Evolutionary conservation across 2,797 vertebrate species (phyloP).

Genomic region (Microchirus variegatus): DNA sequence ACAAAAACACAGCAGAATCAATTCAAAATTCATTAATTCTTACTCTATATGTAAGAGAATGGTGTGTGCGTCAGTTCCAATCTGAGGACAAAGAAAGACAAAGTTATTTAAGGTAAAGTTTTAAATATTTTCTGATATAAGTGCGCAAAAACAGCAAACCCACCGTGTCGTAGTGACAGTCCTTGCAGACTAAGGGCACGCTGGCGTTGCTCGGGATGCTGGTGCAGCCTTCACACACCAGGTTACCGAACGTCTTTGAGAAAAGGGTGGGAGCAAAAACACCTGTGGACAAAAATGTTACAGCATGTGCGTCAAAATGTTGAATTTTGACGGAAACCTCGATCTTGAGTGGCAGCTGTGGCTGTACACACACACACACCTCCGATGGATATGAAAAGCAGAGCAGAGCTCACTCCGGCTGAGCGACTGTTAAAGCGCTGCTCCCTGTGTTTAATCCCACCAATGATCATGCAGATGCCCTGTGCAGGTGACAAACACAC

Average conservation of each 20-base stretch:
- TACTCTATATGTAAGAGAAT: conserved; percentile 81
- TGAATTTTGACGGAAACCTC: no score
- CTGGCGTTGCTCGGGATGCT: conserved; percentile 73
- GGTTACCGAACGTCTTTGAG: conserved; percentile 89
- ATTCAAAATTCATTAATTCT: conserved; percentile 50
- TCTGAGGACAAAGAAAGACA: conserved; percentile 50
- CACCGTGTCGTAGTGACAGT: conserved; percentile 89
- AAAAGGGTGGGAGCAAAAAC: conserved; percentile 92
- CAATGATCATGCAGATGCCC: conserved; percentile 93
- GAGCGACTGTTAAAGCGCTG: conserved; percentile 92
- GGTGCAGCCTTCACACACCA: conserved; percentile 88
- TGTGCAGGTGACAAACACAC: conserved; percentile 39
- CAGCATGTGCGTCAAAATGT: no score
- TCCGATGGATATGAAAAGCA: conserved; percentile 92
- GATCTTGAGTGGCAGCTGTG: no score
- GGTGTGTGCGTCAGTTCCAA: conserved; percentile 70
- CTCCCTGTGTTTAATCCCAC: conserved; percentile 89
- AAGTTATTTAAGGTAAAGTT: neutral
- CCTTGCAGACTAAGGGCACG: conserved; percentile 83
- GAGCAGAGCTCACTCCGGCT: conserved; percentile 87
- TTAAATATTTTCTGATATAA: neutral
- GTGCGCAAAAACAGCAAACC: neutral
- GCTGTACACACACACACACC: conserved; percentile 68
- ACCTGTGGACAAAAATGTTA: conserved; percentile 64
- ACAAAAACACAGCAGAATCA: neutral